Percentiles rank a stretch among this genome's conserved stretches.
These are phyloP conservation scores for Dasyurus viverrinus DNA, from an alignment of 2,113 vertebrate species.

Conservation along the genomic window DNA sequence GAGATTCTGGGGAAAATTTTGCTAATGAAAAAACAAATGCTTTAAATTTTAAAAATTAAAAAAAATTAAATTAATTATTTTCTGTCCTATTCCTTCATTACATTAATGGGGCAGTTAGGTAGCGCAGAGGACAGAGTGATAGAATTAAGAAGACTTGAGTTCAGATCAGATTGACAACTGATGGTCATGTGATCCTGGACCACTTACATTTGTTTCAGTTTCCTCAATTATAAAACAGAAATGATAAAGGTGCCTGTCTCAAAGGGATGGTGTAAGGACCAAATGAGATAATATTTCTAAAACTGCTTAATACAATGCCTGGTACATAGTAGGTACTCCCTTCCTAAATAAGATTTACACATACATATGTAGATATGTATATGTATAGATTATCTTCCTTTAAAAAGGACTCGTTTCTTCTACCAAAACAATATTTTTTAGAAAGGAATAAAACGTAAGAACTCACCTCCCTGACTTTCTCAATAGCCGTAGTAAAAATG, in stretches of 20 bases:
- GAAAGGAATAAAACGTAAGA: neutral
- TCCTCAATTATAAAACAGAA: neutral
- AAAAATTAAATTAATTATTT: neutral
- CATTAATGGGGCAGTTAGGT: too few relatives aligned
- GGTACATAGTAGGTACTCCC: neutral
- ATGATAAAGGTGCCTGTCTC: neutral
- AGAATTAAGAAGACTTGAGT: neutral
- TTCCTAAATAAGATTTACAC: neutral
- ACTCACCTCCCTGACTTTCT: constrained; percentile 96
- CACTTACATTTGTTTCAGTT: neutral
- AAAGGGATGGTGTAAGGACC: neutral
- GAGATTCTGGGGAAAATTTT: neutral
- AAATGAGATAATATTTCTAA: neutral
- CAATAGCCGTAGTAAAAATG: constrained; percentile 92
- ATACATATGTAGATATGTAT: too few relatives aligned
- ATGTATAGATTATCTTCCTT: neutral
- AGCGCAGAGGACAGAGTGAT: too few relatives aligned
- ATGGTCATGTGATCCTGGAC: neutral
- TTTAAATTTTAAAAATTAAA: neutral
- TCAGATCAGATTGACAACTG: neutral
- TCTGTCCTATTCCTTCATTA: neutral
- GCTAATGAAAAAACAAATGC: neutral
- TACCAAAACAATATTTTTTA: neutral
- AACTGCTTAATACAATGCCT: neutral
- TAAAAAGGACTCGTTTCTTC: neutral